Evolutionary conservation across 2,888 invertebrate species (phyloP).

Genomic region (Sinodicranocentrus sp.): DNA sequence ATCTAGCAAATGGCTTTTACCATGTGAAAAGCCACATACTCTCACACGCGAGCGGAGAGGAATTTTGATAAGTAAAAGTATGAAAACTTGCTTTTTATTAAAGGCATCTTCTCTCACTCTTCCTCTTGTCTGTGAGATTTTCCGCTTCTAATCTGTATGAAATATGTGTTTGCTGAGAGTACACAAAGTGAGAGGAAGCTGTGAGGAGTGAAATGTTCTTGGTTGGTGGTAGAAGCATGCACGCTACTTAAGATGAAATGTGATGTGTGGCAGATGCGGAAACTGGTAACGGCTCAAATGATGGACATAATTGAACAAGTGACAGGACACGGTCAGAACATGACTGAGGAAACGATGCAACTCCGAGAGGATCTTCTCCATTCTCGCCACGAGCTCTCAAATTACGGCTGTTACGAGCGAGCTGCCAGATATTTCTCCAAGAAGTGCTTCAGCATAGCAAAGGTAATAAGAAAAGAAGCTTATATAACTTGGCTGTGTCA

Average conservation of each 20-base stretch:
- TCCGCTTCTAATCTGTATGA: slow-evolving; percentile 42
- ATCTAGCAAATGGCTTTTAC: slow-evolving; percentile 51
- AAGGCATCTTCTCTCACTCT: slow-evolving; percentile 30
- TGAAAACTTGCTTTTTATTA: slow-evolving; percentile 27
- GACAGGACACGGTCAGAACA: slow-evolving; percentile 75
- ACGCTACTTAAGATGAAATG: slow-evolving; percentile 47
- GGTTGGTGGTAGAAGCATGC: slow-evolving; percentile 12
- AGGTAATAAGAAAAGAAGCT: slow-evolving; percentile 77
- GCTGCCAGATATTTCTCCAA: slow-evolving; percentile 78
- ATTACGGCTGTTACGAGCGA: slow-evolving; percentile 79
- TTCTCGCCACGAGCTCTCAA: slow-evolving; percentile 76
- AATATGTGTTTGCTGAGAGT: slow-evolving; percentile 20
- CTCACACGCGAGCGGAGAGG: background rate
- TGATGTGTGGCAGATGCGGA: slow-evolving; percentile 77
- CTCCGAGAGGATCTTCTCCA: slow-evolving; percentile 68
- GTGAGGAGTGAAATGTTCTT: background rate
- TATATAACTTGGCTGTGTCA: too few species aligned
- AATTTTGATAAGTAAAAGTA: slow-evolving; percentile 1
- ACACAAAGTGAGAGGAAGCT: slow-evolving; percentile 3
- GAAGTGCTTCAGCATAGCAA: slow-evolving; percentile 78
- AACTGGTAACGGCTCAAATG: slow-evolving; percentile 77
- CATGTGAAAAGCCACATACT: slow-evolving; percentile 12
- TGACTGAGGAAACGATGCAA: slow-evolving; percentile 27
- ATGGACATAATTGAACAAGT: slow-evolving; percentile 77
- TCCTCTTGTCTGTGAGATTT: too few species aligned